phyloP scores from a whole-genome alignment of 2,797 vertebrate genomes.

The Xerus rutilus region DNA sequence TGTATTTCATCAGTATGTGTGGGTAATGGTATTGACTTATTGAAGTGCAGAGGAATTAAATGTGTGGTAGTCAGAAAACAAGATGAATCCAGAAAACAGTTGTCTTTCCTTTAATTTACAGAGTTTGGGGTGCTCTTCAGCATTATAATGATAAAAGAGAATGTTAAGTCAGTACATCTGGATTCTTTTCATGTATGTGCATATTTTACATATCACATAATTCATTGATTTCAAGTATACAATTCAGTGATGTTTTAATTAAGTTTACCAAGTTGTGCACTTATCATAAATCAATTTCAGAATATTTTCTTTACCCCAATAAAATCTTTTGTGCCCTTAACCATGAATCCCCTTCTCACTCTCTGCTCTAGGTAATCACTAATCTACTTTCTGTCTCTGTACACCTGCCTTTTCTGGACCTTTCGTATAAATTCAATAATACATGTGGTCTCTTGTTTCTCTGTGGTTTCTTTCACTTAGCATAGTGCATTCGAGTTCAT shows the following conservation, averaged over 20 bases:
- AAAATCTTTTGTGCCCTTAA: conserved; percentile 5
- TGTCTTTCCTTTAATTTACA: conserved; percentile 15
- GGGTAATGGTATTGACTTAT: background rate
- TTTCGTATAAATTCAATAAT: background rate
- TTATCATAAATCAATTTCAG: conserved; percentile 14
- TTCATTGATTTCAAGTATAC: conserved; percentile 9
- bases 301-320: background rate
- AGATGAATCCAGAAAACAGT: background rate
- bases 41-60: background rate
- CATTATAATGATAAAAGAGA: background rate
- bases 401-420: conserved; percentile 5
- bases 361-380: background rate
- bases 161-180: background rate
- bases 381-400: background rate
- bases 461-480: conserved; percentile 9
- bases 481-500: conserved; percentile 32
- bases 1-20: background rate
- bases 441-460: background rate
- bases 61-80: background rate
- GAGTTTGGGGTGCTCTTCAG: background rate
- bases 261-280: background rate
- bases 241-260: background rate
- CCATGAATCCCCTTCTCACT: background rate
- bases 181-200: background rate
- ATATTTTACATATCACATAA: conserved; percentile 14